phyloP scores from a whole-genome alignment of 2,888 invertebrate species.

The Zhuqinia jingwanae region DNA sequence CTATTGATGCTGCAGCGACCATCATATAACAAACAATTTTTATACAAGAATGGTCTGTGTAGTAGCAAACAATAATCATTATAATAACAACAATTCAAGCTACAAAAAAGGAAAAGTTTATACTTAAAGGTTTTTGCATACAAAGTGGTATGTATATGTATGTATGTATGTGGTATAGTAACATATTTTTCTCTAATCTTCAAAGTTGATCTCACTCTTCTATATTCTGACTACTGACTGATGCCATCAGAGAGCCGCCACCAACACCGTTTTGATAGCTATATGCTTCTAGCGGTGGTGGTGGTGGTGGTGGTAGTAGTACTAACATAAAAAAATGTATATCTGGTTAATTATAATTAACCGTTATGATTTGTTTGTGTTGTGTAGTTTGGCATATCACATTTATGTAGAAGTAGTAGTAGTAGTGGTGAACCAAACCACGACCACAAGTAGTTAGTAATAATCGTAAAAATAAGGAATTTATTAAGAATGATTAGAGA shows the following conservation, averaged over 20 bases:
- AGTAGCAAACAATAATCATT: conserved; percentile 17
- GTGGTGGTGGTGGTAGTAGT: too few relatives aligned
- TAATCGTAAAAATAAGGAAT: conserved; percentile 25
- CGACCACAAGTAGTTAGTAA: not conserved
- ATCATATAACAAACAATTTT: conserved; percentile 19
- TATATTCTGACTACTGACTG: too few relatives aligned
- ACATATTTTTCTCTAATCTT: conserved; percentile 33
- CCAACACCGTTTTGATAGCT: conserved; percentile 36
- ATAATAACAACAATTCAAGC: conserved; percentile 18
- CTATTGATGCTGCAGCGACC: too few relatives aligned
- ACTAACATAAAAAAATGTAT: conserved; percentile 5
- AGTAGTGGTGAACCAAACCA: conserved; percentile 20
- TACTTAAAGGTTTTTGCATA: conserved; percentile 10
- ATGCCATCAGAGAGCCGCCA: not conserved
- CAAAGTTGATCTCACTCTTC: conserved; percentile 30
- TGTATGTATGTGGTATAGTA: too few relatives aligned
- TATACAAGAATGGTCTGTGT: too few relatives aligned
- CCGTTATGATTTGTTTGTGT: conserved; percentile 59
- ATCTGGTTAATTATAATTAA: conserved; percentile 58
- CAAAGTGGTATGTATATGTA: too few relatives aligned
- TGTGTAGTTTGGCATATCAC: not conserved
- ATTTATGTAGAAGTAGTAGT: not conserved
- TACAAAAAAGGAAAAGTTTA: not conserved
- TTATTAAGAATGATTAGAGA: conserved; percentile 6
- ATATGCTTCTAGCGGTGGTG: conserved; percentile 20